A percentile compares a stretch with the other conserved stretches of the same genome.
These are phyloP conservation scores for Ridgeia piscesae DNA, from an alignment of 1,140 invertebrate species.

Conservation along the genomic window DNA sequence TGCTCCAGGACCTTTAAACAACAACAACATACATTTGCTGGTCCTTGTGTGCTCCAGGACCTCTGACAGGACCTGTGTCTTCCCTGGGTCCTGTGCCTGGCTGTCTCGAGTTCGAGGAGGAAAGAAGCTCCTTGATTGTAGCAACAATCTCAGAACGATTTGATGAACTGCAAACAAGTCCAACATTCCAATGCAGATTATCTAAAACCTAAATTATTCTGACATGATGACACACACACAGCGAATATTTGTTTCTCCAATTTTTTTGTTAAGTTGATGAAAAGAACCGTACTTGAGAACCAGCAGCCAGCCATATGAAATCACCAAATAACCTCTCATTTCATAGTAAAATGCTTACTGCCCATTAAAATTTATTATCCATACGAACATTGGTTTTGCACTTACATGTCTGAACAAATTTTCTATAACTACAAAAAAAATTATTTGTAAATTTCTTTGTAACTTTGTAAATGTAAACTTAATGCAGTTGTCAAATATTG, in stretches of 20 bases:
- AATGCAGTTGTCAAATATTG: too few relatives aligned
- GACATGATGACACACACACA: not conserved
- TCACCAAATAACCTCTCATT: not conserved
- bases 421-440: too few relatives aligned
- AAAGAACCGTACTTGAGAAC: not conserved
- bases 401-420: too few relatives aligned
- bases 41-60: not conserved
- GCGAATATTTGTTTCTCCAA: not conserved
- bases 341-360: not conserved
- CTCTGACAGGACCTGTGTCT: not conserved
- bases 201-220: not conserved
- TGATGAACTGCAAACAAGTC: conserved; percentile 1
- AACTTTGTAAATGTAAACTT: too few relatives aligned
- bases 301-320: not conserved
- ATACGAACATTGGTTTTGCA: too few relatives aligned
- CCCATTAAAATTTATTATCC: too few relatives aligned
- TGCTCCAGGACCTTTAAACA: too few relatives aligned
- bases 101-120: not conserved
- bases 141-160: not conserved
- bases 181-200: not conserved
- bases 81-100: not conserved
- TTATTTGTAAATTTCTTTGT: too few relatives aligned
- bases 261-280: not conserved
- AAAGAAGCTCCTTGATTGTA: not conserved
- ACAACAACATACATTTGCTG: not conserved